These are phyloP conservation scores for Catostomus latipinnis DNA, from an alignment of 2,797 vertebrate genomes.

Conservation along the genomic window DNA sequence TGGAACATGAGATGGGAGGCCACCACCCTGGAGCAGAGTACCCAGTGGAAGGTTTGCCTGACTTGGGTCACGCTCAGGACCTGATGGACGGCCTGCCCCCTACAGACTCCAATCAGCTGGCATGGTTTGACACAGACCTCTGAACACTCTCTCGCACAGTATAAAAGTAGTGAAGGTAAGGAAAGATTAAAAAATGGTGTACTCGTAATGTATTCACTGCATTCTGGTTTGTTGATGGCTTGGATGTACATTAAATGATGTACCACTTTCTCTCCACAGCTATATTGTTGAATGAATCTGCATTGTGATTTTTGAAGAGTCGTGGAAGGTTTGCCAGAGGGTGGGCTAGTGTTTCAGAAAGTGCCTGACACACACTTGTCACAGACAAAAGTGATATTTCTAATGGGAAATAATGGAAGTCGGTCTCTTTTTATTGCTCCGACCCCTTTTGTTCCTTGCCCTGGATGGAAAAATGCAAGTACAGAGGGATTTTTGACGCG, in stretches of 20 bases:
- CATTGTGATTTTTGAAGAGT: conserved; percentile 89
- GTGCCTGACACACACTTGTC: conserved; percentile 91
- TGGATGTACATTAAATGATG: conserved; percentile 12
- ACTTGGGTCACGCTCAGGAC: conserved; percentile 97
- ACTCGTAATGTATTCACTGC: neutral
- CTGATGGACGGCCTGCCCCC: conserved; percentile 96
- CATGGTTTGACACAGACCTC: conserved; percentile 99
- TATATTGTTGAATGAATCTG: conserved; percentile 90
- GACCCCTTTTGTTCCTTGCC: conserved; percentile 49
- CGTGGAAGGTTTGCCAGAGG: conserved; percentile 80
- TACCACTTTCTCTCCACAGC: conserved; percentile 76
- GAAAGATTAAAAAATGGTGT: neutral
- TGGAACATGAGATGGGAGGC: conserved; percentile 94
- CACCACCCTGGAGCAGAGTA: conserved; percentile 96
- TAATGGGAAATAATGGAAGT: conserved; percentile 71
- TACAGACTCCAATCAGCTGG: conserved; percentile 97
- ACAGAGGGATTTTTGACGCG: conserved; percentile 87
- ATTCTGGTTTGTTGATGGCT: neutral
- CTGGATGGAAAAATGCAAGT: conserved; percentile 83
- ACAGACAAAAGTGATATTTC: conserved; percentile 62
- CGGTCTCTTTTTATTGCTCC: conserved; percentile 25
- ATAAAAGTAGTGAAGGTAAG: conserved; percentile 43
- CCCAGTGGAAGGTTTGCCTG: conserved; percentile 94
- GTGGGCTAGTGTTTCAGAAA: conserved; percentile 94
- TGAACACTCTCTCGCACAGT: conserved; percentile 70